Base-by-base conservation (phyloP, 2,113 vertebrate genomes). In the Myxocyprinus asiaticus region DNA sequence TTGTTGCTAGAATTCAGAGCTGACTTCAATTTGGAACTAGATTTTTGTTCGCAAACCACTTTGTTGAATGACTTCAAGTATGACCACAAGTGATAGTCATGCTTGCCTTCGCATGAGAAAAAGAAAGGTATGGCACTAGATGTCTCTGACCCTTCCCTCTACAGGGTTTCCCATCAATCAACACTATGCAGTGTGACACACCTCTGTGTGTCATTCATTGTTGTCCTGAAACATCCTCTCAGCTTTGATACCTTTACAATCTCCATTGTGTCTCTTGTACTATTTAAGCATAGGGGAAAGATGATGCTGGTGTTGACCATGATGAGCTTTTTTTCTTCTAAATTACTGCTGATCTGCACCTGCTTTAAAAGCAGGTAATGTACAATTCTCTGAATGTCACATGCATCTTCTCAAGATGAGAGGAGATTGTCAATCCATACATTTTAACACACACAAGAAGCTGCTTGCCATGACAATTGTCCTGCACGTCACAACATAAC, bases 261-360 rank as follows among this genome's bases (percentile, higher is more conserved):
- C 80, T 80, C 67, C 42, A 33, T 33, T 1, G 22, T 33, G 22
- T 33, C 22, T 33, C 22, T 33, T 53, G 58, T 70, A 61, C 71
- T 48, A 45, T 33, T 59, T 58, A 42, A 55, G 48, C 7, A 6
- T 64, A 11, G 43, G 33, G 22, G 6, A 3, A 55, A 42, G 51
- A 66, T 48, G 17, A 72, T 11, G n/a, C 53, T 4, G 58, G 81
- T 73, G 66, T 42, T 70, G 81, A 70, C 86, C 22, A 85, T 85
- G 85, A 89, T 86, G 78, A 82, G 81, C 62, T 83, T 85, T 83
- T 83, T 81, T 80, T 81, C 74, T 77, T 68, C 22, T 33, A 33
- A 33, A 33, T 33, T 1, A 33, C 22, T 33, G 22, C 22, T 33
- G 22, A 33, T 64, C 55, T 63, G 58, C 44, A 56, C 14, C 62